phyloP scores from a whole-genome alignment of 2,113 vertebrate species.

The Antidorcas marsupialis region DNA sequence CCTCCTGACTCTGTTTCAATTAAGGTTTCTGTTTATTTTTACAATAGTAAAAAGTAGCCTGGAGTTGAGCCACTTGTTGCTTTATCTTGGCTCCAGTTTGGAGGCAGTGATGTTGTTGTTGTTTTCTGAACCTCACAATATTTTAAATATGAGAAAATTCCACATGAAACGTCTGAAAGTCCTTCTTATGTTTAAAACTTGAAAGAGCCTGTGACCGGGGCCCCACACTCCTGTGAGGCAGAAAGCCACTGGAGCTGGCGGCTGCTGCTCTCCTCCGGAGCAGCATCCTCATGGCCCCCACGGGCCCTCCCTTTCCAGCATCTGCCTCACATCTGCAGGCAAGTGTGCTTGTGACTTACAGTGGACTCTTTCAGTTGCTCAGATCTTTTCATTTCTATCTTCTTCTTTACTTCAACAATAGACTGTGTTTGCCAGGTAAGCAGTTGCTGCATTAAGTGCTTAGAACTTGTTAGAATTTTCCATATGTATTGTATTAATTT shows the following conservation, averaged over 20 bases:
- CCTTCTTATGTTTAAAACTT: not conserved
- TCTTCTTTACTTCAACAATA: not conserved
- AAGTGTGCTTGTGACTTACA: not conserved
- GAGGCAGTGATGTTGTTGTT: too few species aligned
- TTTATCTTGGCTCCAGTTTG: not conserved
- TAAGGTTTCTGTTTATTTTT: not conserved
- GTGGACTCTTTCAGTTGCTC: not conserved
- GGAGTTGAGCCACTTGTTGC: not conserved
- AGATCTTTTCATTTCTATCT: not conserved
- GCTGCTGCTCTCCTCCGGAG: rapidly evolving
- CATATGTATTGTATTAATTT: not conserved
- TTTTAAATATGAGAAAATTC: not conserved
- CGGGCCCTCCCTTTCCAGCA: rapidly evolving
- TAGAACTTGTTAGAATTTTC: not conserved
- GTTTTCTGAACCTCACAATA: rapidly evolving
- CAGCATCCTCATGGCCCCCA: not conserved
- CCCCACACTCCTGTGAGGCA: not conserved
- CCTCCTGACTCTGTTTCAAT: not conserved
- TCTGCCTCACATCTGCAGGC: not conserved
- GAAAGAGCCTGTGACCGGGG: not conserved
- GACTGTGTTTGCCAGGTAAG: not conserved
- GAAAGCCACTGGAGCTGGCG: not conserved
- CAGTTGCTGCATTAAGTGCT: not conserved
- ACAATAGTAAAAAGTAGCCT: not conserved
- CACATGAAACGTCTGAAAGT: not conserved